Evolutionary conservation across 1,140 invertebrate genomes (phyloP), one percentile per base, ranked within the genome.

Genomic region (Gonatopus flavifemur): DNA sequence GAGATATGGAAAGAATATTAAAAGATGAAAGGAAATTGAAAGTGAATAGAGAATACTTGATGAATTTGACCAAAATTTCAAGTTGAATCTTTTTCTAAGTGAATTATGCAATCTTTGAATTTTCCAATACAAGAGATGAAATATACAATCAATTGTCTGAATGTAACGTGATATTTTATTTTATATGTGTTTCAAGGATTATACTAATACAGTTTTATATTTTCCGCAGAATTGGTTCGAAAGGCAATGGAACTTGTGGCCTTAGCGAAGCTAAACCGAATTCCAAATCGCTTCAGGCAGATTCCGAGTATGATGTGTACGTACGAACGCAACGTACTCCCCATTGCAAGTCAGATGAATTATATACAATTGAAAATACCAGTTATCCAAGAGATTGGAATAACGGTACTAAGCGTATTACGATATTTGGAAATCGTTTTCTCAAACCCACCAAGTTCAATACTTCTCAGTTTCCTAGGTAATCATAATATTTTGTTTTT

Each of bases 241-340:
- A 81, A 72, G 84, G 84, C 59, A 86, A 86, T 64, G 80, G 79
- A 32, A 83, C 82, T 12, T 86, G 85, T 65, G 74, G 81, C 28
- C 59, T 86, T 41, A 80, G 79, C 40, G 61, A 67, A 31, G 64
- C 73, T 41, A 62, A 77, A 40, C 80, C 57, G 15, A 63, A 49
- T 19, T 69, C 25, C 61, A 74, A 63, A 70, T 77, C 57, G 59
- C 67, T 64, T 68, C 72, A 47, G 66, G 72, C 19, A 64, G 81
- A 86, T 66, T 70, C 79, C 16, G 83, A 86, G 66, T 86, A 80
- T 56, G 84, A 86, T 68, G 70, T 85, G 15, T 86, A 84, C 58
- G 63, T 80, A n/a, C 69, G 74, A 39, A 56, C 35, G 2, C 52
- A 58, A 20, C 49, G 52, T 22, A 64, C 62, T 2, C 55, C 63